Evolutionary conservation across 2,888 invertebrate genomes (phyloP), one percentile per base, ranked within the genome.

Genomic region (Cistogaster globosa): DNA sequence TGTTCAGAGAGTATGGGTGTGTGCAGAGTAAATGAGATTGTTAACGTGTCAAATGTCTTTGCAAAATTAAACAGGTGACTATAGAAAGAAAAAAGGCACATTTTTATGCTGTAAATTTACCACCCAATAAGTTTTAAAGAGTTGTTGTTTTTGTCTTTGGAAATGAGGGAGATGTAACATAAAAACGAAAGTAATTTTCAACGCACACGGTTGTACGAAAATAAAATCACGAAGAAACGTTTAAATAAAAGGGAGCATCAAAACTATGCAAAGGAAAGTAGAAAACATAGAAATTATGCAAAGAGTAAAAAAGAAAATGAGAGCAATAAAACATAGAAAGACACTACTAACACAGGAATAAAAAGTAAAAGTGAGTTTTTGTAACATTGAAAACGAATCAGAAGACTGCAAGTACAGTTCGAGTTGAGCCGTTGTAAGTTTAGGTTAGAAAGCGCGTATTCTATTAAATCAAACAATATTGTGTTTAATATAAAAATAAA

Each of bases 351-450:
- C 32, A 74, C 18, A 42, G 58, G 14, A 58, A 16, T 14, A 7
- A 16, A 83, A 77, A 75, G 60, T 67, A 57, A 80, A 63, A 63
- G 22, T 51, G 58, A 69, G 58, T 51, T 60, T 38, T 8, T 45
- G 76, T 65, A 77, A 58, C 32, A 53, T 69, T 81, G 67, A 72
- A 68, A 58, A 48, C 8, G 53, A 82, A 75, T 55, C 48, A 42
- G 20, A 69, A 78, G 67, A 42, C 78, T 57, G 60, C 26, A 75
- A 60, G 67, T 82, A 85, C 82, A 85, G 85, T 85, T 82, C 85
- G 85, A 85, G 85, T 85, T 85, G 85, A 79, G 74, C 78, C 82
- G 71, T 85, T 82, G 69, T 75, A 82, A 78, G 82, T 75, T 65
- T 63, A 82, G 82, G 82, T 78, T 75, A 71, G 78, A 45, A 71